Percentiles rank a stretch among this genome's conserved stretches.
phyloP scores from a whole-genome alignment of 1,140 invertebrate species.

The Lepeophtheirus salmonis region DNA sequence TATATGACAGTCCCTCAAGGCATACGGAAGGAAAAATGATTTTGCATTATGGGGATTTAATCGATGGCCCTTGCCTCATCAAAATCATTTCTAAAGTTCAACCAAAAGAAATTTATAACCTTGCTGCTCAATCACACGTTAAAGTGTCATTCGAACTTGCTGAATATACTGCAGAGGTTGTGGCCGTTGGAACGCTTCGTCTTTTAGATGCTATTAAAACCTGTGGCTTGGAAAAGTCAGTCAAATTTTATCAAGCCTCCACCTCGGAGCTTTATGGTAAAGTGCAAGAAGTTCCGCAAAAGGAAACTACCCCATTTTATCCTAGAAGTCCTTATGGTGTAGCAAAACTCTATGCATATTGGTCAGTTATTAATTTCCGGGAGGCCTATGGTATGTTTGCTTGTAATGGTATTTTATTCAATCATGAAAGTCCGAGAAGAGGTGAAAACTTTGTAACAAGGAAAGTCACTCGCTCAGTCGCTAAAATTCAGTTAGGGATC shows the following conservation, averaged over 20 bases:
- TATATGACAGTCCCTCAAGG: conserved; percentile 69
- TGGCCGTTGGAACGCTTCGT: conserved; percentile 86
- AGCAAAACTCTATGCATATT: conserved; percentile 94
- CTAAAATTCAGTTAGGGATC: conserved; percentile 77
- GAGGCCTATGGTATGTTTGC: conserved; percentile 96
- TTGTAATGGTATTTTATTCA: conserved; percentile 96
- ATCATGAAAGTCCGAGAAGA: conserved; percentile 92
- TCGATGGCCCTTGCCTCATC: conserved; percentile 87
- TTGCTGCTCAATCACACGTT: conserved; percentile 98
- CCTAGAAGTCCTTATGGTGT: conserved; percentile 99
- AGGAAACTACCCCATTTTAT: conserved; percentile 95
- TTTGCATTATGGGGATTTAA: conserved; percentile 97
- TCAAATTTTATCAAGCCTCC: conserved; percentile 93
- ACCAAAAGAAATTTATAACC: conserved; percentile 92
- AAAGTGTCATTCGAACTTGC: conserved; percentile 93
- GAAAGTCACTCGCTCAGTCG: conserved; percentile 91
- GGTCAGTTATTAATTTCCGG: conserved; percentile 83
- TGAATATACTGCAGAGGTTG: conserved; percentile 97
- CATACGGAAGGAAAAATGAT: conserved; percentile 67
- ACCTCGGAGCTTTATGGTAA: conserved; percentile 98
- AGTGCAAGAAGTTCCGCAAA: conserved; percentile 87
- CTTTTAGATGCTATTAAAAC: conserved; percentile 87
- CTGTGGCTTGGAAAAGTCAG: conserved; percentile 59
- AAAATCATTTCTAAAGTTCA: conserved; percentile 72
- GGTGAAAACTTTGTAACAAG: conserved; percentile 98